Conservation (phyloP, 2,113 vertebrate species). For the Melierax canorus region DNA sequence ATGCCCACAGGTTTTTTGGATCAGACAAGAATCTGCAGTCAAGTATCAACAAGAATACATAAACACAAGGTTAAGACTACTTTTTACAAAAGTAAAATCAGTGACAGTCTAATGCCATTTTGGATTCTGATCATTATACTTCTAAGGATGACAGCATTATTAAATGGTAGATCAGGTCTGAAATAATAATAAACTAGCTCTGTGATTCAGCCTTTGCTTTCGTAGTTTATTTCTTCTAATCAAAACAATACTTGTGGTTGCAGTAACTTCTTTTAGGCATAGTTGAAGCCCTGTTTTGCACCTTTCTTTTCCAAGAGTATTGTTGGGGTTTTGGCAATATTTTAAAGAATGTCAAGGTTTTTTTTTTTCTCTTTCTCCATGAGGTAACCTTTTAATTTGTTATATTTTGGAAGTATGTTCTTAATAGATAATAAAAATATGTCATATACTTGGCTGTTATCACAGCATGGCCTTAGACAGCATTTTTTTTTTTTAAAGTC, state of each 20-base stretch:
- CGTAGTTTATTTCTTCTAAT: not conserved
- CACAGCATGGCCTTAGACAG: not conserved
- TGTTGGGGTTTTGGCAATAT: not conserved
- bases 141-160: not conserved
- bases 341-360: not conserved
- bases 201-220: not conserved
- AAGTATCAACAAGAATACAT: not conserved
- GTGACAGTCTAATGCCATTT: not conserved
- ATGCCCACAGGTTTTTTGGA: not conserved
- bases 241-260: not conserved
- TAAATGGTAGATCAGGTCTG: not conserved
- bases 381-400: conserved; percentile 5
- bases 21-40: not conserved
- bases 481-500: not conserved
- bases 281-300: not conserved
- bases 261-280: not conserved
- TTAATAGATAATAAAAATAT: not conserved
- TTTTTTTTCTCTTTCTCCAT: not conserved
- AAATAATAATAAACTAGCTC: not conserved
- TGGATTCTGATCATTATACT: not conserved
- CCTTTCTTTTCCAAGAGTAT: not conserved
- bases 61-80: not conserved
- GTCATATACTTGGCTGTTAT: not conserved
- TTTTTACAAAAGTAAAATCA: not conserved
- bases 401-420: not conserved